These are phyloP conservation scores for Parotocinclus haroldoi DNA, from an alignment of 2,797 vertebrate species.

Conservation along the genomic window DNA sequence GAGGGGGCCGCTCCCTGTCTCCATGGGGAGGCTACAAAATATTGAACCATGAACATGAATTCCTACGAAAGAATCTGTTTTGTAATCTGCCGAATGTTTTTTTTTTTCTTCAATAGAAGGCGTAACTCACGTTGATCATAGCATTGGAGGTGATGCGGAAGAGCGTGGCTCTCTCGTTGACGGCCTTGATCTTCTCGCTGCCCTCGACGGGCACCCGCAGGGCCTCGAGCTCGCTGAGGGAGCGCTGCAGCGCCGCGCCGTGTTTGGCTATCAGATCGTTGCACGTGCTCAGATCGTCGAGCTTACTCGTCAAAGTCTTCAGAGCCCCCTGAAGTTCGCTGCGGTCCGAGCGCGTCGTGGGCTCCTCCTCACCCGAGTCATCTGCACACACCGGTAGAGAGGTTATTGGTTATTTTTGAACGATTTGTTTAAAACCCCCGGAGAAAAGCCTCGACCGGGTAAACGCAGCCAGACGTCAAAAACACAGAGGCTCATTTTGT, in stretches of 20 bases:
- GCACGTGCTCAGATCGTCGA: constrained; percentile 93
- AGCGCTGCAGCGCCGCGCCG: constrained; percentile 91
- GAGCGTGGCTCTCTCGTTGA: constrained; percentile 92
- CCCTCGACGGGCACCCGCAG: constrained; percentile 83
- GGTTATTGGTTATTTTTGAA: too few species aligned
- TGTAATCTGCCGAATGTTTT: too few species aligned
- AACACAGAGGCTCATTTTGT: too few species aligned
- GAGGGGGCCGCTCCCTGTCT: too few species aligned
- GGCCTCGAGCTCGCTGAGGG: constrained; percentile 90
- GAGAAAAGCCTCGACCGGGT: too few species aligned
- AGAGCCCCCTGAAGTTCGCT: constrained; percentile 86
- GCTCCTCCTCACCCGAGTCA: constrained; percentile 94
- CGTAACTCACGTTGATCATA: constrained; percentile 96
- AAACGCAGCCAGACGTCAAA: too few species aligned
- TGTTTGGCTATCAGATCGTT: constrained; percentile 96
- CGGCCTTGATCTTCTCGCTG: constrained; percentile 90
- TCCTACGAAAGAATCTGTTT: too few species aligned
- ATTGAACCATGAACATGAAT: too few species aligned
- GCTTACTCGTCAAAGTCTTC: constrained; percentile 86
- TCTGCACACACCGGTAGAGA: constrained; percentile 64
- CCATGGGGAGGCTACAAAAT: too few species aligned
- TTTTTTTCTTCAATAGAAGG: too few species aligned
- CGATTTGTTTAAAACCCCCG: too few species aligned
- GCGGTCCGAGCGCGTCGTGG: constrained; percentile 84
- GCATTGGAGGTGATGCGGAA: constrained; percentile 99